These are phyloP conservation scores for Leptinotarsa peninsularis DNA, from an alignment of 2,888 invertebrate species.

Conservation along the genomic window DNA sequence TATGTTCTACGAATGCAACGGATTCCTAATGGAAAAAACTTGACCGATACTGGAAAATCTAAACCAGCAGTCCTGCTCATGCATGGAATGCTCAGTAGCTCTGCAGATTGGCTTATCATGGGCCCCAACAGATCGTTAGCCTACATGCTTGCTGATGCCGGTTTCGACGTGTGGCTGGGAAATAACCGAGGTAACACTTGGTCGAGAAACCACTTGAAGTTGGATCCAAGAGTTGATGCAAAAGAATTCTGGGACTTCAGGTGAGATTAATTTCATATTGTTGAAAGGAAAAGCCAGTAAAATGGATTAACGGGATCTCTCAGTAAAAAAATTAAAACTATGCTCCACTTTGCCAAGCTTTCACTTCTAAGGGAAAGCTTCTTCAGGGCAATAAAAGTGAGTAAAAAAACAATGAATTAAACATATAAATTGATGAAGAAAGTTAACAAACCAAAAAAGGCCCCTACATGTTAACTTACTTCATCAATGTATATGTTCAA, in stretches of 20 bases:
- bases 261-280: constrained; percentile 46
- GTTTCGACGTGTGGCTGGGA: constrained; percentile 86
- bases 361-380: too few relatives aligned
- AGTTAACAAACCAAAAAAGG: too few relatives aligned
- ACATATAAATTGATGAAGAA: too few relatives aligned
- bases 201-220: constrained; percentile 69
- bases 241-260: constrained; percentile 72
- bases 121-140: constrained; percentile 74
- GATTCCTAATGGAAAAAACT: constrained; percentile 66
- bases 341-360: too few relatives aligned
- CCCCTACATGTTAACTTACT: too few relatives aligned
- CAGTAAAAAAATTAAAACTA: too few relatives aligned
- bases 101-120: constrained; percentile 80
- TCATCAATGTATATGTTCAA: too few relatives aligned
- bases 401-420: too few relatives aligned
- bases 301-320: too few relatives aligned
- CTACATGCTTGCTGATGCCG: constrained; percentile 72
- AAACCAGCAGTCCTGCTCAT: constrained; percentile 73
- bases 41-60: constrained; percentile 47
- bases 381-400: too few relatives aligned
- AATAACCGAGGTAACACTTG: constrained; percentile 83
- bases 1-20: constrained; percentile 83
- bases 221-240: constrained; percentile 64
- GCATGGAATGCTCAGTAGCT: constrained; percentile 80
- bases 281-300: too few relatives aligned